Percentiles rank a stretch among this genome's conserved stretches.
Conservation (phyloP, 2,113 vertebrate species). For the Pelmatolapia mariae region DNA sequence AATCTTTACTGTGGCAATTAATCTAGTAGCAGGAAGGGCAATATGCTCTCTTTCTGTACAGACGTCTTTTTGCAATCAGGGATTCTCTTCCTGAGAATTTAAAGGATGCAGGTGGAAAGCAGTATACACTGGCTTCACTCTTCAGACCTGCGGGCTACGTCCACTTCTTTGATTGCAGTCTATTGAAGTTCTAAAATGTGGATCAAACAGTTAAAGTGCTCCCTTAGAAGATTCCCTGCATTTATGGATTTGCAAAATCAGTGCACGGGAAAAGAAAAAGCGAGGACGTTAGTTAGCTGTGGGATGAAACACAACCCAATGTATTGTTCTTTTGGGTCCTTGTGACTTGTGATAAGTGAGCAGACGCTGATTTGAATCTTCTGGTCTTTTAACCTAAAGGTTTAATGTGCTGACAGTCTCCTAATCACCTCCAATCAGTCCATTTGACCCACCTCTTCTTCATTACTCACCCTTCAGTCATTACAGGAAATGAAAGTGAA, state of each 20-base stretch:
- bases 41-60: neutral
- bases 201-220: neutral
- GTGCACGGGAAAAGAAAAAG: neutral
- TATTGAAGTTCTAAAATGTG: neutral
- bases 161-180: neutral
- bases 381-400: neutral
- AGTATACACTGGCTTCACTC: fast-evolving
- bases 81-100: neutral
- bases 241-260: neutral
- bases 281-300: neutral
- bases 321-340: neutral
- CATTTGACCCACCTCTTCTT: constrained; percentile 16
- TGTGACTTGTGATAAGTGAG: neutral
- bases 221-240: neutral
- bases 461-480: neutral
- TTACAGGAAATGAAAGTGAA: constrained; percentile 47
- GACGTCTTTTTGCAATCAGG: neutral
- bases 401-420: neutral
- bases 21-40: neutral
- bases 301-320: neutral
- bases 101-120: neutral
- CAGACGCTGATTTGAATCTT: neutral
- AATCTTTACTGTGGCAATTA: neutral
- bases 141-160: neutral
- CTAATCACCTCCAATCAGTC: constrained; percentile 6